These are phyloP conservation scores for Geococcyx californianus DNA, from an alignment of 2,113 vertebrate genomes.

Conservation along the genomic window DNA sequence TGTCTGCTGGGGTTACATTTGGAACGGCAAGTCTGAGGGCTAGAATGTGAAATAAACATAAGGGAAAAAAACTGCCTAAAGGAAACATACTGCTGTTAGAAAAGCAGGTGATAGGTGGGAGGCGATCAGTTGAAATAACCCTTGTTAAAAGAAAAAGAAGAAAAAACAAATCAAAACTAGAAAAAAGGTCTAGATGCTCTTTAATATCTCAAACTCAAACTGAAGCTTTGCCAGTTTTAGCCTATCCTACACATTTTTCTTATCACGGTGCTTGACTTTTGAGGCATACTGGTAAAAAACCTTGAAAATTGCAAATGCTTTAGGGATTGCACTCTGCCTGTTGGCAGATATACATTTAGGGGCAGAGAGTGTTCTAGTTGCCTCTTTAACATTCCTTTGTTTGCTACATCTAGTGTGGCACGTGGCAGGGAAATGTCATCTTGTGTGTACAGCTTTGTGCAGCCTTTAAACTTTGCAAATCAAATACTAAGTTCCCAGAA, in stretches of 20 bases:
- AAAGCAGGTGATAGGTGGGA: not conserved
- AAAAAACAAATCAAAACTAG: not conserved
- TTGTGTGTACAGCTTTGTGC: not conserved
- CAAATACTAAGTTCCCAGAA: not conserved
- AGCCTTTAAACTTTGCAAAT: not conserved
- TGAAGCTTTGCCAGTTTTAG: not conserved
- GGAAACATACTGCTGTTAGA: conserved; percentile 33
- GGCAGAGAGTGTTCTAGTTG: not conserved
- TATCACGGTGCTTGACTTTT: not conserved
- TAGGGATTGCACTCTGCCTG: not conserved
- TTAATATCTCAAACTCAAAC: not conserved
- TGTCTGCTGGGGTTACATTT: conserved; percentile 35
- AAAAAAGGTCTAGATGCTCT: not conserved
- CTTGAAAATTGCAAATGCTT: not conserved
- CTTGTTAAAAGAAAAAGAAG: not conserved
- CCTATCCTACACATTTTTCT: not conserved
- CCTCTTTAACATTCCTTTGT: not conserved
- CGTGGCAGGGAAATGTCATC: not conserved
- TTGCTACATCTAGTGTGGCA: not conserved
- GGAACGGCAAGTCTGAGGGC: conserved; percentile 38
- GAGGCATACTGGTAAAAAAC: not conserved
- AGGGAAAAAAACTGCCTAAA: conserved; percentile 58
- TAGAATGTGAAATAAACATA: conserved; percentile 32
- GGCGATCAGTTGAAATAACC: not conserved
- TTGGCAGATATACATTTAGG: not conserved